A percentile compares a stretch with the other conserved stretches of the same genome.
Evolutionary conservation across 2,113 vertebrate species (phyloP).

Genomic region (Mesembrinibis cayennensis): DNA sequence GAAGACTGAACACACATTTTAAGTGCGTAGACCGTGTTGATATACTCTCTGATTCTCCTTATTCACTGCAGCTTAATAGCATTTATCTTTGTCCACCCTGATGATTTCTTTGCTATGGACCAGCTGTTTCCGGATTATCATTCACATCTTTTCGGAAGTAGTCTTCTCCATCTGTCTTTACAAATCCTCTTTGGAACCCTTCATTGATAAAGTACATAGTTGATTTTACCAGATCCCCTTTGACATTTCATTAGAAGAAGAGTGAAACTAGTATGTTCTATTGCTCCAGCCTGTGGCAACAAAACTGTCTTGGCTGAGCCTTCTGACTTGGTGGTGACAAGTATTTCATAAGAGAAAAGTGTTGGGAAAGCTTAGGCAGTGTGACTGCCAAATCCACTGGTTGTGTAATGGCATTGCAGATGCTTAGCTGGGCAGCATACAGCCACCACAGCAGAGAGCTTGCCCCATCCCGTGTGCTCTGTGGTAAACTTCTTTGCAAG

Average conservation of each 20-base stretch:
- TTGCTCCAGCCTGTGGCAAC: not conserved
- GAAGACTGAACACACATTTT: not conserved
- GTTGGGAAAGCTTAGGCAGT: not conserved
- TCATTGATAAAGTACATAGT: not conserved
- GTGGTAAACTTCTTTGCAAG: not conserved
- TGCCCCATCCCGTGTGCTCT: accelerated
- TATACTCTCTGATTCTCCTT: not conserved
- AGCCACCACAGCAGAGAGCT: not conserved
- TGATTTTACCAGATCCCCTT: not conserved
- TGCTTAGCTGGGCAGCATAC: not conserved
- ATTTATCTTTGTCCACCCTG: not conserved
- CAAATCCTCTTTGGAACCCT: not conserved
- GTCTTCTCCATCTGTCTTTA: not conserved
- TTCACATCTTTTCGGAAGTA: not conserved
- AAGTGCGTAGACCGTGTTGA: not conserved
- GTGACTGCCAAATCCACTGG: not conserved
- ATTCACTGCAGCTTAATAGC: not conserved
- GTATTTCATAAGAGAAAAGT: not conserved
- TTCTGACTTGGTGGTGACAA: not conserved
- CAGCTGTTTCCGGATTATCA: not conserved
- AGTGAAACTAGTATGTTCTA: not conserved
- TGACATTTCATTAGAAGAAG: not conserved
- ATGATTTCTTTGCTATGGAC: not conserved
- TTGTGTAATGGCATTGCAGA: not conserved
- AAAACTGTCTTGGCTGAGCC: not conserved